Base-by-base conservation (phyloP, 2,888 invertebrate species). In the Drosophila mayaguana region DNA sequence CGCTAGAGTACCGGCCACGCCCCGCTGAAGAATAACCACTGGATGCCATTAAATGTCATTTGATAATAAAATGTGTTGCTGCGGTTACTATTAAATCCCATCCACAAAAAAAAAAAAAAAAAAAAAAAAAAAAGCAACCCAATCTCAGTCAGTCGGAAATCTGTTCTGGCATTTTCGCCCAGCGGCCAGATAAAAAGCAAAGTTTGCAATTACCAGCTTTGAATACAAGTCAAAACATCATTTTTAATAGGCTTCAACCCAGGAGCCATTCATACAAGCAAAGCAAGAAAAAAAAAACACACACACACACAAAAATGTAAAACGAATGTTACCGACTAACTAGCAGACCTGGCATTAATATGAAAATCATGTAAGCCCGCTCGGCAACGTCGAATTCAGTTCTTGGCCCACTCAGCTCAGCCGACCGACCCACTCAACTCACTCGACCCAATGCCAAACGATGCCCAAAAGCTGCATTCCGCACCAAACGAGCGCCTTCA, bases 321-420 rank as follows among this genome's bases (percentile, higher is more conserved):
- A 55, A 66, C 56, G 54, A 62, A 70, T 61, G 50, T 56, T 64
- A 51, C 43, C 57, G 40, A 34, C 64, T 65, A 75, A 76, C 76
- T 55, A 75, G 74, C 60, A 25, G 38, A 53, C 64, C 65, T 50
- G 45, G 32, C 75, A 78, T 77, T 78, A 75, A 67, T 75, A 79
- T 78, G 70, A 79, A 67, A 78, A 79, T 67, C 75, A 75, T 77
- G 77, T 64, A 59, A 67, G 67, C 45, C 64, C 32, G 32, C 77
- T 56, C 53, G 64, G 80, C 80, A n/a, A n/a, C n/a, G n/a, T n/a
- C 64, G 80, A 69, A 79, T 76, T 76, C 75, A 79, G 63, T 78
- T 78, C 36, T 53, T 65, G 46, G 20, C 38, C 28, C 40, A 32
- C 50, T 12, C 32, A 32, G 11, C 32, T 8, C 32, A 32, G 32